Evolutionary conservation across 2,113 vertebrate genomes (phyloP).

Genomic region (Pandion haliaetus): DNA sequence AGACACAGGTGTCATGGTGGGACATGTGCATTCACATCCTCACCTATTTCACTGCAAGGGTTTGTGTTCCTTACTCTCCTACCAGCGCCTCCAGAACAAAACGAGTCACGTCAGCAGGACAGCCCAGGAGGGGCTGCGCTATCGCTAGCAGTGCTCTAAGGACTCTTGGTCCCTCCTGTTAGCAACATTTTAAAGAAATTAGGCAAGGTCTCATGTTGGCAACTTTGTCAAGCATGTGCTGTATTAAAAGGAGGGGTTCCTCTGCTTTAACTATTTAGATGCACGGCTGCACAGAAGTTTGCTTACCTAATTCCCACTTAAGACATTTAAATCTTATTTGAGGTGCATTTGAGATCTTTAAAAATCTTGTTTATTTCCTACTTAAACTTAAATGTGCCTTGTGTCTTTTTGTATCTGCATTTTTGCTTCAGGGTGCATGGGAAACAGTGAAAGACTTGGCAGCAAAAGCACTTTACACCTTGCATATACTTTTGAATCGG

Average conservation of each 20-base stretch:
- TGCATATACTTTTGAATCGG: neutral
- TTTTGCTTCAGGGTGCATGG: neutral
- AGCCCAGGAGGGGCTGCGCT: neutral
- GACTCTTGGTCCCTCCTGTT: neutral
- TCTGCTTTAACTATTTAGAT: neutral
- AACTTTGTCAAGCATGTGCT: neutral
- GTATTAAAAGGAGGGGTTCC: neutral
- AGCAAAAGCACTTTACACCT: neutral
- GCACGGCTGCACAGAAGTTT: neutral
- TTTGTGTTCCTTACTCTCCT: too few species aligned
- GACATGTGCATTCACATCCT: neutral
- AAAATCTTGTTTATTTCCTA: neutral
- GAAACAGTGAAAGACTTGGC: neutral
- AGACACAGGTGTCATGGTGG: rapidly evolving
- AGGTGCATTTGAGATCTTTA: neutral
- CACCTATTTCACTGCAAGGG: too few species aligned
- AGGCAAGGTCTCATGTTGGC: rapidly evolving
- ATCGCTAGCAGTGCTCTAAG: rapidly evolving
- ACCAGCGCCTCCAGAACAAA: neutral
- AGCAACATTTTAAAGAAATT: neutral
- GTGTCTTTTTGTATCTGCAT: neutral
- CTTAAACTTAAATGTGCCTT: neutral
- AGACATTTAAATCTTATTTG: neutral
- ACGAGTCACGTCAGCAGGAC: rapidly evolving
- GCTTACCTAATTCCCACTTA: neutral